phyloP scores from a whole-genome alignment of 2,888 invertebrate genomes.

The Congeria kusceri region DNA sequence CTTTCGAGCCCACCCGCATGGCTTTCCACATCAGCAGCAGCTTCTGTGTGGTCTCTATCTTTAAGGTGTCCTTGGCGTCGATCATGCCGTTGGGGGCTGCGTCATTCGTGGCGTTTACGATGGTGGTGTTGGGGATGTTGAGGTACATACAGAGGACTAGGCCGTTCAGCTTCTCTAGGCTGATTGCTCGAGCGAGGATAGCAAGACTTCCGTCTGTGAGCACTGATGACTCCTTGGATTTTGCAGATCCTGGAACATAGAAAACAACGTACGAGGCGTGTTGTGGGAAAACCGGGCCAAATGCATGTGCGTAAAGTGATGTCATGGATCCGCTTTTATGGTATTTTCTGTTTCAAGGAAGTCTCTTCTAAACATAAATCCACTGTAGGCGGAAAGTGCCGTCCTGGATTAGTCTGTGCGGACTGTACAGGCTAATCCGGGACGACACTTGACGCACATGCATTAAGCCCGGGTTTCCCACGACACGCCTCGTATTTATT shows the following conservation, averaged over 20 bases:
- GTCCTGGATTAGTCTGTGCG: too few relatives aligned
- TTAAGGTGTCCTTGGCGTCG: slow-evolving; percentile 55
- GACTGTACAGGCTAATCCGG: too few relatives aligned
- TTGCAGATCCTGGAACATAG: slow-evolving; percentile 54
- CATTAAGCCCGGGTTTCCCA: too few relatives aligned
- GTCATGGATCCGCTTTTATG: too few relatives aligned
- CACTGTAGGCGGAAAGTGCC: too few relatives aligned
- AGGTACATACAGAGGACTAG: slow-evolving; percentile 74
- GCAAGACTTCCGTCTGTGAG: slow-evolving; percentile 71
- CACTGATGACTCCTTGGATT: slow-evolving; percentile 68
- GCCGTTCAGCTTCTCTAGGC: slow-evolving; percentile 67
- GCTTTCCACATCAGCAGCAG: slow-evolving; percentile 72
- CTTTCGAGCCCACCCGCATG: slow-evolving; percentile 68
- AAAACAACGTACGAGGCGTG: too few relatives aligned
- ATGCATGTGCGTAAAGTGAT: too few relatives aligned
- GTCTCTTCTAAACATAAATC: too few relatives aligned
- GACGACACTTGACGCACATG: too few relatives aligned
- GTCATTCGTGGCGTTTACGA: slow-evolving; percentile 70
- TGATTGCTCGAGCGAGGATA: slow-evolving; percentile 68
- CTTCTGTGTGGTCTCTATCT: slow-evolving; percentile 65
- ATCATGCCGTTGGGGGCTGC: slow-evolving; percentile 51
- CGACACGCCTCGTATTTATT: too few relatives aligned
- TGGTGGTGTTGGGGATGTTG: slow-evolving; percentile 75
- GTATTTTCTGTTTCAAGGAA: too few relatives aligned
- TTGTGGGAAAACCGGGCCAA: too few relatives aligned